Evolutionary conservation across 92 coral and sea anemone species (phyloP), one percentile per base, ranked within the genome.

Genomic region (Epizoanthus illoricatus): DNA sequence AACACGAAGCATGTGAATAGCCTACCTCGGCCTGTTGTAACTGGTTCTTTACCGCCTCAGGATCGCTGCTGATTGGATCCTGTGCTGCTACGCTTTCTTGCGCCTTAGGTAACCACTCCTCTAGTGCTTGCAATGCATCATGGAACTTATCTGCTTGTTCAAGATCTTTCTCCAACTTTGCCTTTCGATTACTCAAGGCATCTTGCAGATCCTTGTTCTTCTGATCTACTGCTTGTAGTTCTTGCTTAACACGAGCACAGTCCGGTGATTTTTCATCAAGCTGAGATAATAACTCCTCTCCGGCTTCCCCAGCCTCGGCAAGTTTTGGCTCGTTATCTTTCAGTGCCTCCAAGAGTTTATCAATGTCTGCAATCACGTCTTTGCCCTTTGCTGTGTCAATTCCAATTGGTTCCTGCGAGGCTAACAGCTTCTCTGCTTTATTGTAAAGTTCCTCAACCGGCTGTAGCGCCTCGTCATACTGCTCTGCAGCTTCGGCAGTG

Each of bases 1-100:
- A 39, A 71, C 41, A 71, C 21, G 4, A 24, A 42, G n/a, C 56
- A 24, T 71, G 12, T 7, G 8, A 23, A 65, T 4, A 20, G 24
- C 87, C 64, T 74, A 96, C 98, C 96, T 96, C 99, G 63, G 95
- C 89, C 69, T 93, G 91, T 78, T 91, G 92, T 24, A 96, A 88
- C 58, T 96, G 99, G 57, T 93, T 87, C 81, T 91, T 96, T 55
- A 96, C 95, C 2, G 88, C 84, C 55, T 91, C 93, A 33, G 98
- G 97, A 41, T 92, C 92, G 47, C 99, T 88, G 83, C 97, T 94
- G 66, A 96, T 89, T 72, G 99, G 92, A 69, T 91, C 94, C 81
- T 89, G 97, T 20, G 95, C 89, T 18, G 87, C 91, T 71, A 92
- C 94, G 17, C 91, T 79, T 20, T 96, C 98, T 80, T 96, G 97